A percentile compares a stretch with the other conserved stretches of the same genome.
phyloP scores from a whole-genome alignment of 2,888 invertebrate species.

The Tinea semifulvella region DNA sequence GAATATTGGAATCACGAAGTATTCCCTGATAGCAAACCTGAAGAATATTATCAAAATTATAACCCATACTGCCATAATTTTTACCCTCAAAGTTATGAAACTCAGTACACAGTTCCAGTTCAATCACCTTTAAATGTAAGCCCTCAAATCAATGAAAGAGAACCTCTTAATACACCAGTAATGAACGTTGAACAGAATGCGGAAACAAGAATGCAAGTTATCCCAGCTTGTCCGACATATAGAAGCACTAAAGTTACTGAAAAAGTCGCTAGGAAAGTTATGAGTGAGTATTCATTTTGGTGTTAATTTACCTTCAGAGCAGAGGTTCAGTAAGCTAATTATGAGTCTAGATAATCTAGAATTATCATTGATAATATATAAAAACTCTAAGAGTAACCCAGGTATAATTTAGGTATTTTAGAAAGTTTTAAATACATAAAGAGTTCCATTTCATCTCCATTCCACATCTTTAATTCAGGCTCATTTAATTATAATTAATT shows the following conservation, averaged over 20 bases:
- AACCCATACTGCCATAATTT: slow-evolving; percentile 45
- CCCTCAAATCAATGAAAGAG: background rate
- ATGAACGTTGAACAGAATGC: background rate
- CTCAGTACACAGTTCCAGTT: background rate
- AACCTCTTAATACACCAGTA: background rate
- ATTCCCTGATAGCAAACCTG: slow-evolving; percentile 44
- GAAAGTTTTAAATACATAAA: no score
- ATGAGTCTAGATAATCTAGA: background rate
- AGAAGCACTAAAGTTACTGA: background rate
- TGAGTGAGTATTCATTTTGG: slow-evolving; percentile 2
- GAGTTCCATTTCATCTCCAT: no score
- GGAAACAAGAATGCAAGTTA: background rate
- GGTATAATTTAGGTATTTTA: no score
- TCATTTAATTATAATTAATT: no score
- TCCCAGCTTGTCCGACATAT: background rate
- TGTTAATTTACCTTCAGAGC: background rate
- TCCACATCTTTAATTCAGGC: no score
- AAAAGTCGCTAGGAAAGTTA: background rate
- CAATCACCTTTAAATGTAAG: background rate
- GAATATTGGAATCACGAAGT: slow-evolving; percentile 43
- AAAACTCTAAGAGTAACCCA: no score
- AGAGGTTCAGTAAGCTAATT: background rate
- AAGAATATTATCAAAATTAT: slow-evolving; percentile 44
- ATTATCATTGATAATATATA: no score
- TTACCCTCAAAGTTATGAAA: slow-evolving; percentile 27